phyloP scores from a whole-genome alignment of 37 sponge, comb jelly and placozoan genomes.

The Aplysina aerophoba region DNA sequence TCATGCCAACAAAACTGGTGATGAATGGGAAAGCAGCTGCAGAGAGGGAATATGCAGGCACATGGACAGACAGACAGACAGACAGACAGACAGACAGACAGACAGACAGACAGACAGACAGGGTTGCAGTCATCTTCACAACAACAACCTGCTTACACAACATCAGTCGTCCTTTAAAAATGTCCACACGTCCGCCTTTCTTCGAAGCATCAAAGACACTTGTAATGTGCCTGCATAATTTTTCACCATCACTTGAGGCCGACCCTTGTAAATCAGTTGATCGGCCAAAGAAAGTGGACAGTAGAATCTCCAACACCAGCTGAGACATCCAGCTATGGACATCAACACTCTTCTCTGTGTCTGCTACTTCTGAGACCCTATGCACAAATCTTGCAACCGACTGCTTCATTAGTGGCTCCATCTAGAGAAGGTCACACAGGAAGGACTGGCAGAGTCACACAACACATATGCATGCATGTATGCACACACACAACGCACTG shows the following conservation, averaged over 20 bases:
- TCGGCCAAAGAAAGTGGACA: conserved; percentile 1
- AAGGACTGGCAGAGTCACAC: no score
- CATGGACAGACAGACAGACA: no score
- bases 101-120: no score
- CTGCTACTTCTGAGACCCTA: neutral
- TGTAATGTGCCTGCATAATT: neutral
- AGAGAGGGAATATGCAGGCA: neutral
- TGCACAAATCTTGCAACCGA: neutral
- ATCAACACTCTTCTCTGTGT: neutral
- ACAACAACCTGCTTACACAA: neutral
- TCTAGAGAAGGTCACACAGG: neutral
- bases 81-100: no score
- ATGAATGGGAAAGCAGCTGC: conserved; percentile 10
- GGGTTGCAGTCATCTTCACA: no score
- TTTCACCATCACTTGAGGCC: no score
- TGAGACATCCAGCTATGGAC: neutral
- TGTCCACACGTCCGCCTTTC: conserved; percentile 13
- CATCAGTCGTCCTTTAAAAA: neutral
- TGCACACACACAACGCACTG: neutral
- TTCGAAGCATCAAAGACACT: conserved; percentile 22
- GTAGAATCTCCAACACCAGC: conserved; percentile 7
- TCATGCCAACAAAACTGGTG: neutral
- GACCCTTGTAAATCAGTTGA: neutral
- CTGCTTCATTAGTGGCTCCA: conserved; percentile 11
- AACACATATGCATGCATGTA: no score